Evolutionary conservation across 2,113 vertebrate genomes (phyloP).

Genomic region (Callorhinus ursinus): DNA sequence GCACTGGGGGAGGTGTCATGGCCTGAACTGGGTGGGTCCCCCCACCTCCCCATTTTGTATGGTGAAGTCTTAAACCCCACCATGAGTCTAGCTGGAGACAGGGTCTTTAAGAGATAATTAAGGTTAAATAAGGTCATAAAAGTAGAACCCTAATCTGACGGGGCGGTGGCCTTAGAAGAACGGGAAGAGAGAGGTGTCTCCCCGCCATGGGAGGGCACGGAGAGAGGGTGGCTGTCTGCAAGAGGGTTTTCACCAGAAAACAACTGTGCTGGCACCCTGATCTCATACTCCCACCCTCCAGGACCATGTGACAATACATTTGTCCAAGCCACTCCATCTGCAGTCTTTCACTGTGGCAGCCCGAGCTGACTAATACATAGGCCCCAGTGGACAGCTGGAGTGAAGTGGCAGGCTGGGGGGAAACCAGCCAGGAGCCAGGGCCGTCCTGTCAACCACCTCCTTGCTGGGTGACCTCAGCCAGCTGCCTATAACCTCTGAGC

Average conservation of each 20-base stretch:
- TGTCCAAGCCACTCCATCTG: neutral
- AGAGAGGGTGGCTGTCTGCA: neutral
- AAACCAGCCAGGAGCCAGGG: neutral
- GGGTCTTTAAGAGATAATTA: neutral
- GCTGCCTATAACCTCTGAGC: neutral
- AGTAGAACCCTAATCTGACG: neutral
- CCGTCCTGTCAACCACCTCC: neutral
- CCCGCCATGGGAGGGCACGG: neutral
- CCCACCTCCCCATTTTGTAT: neutral
- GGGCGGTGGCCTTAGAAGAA: neutral
- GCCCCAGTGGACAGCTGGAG: neutral
- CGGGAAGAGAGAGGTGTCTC: neutral
- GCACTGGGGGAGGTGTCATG: neutral
- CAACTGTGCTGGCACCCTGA: neutral
- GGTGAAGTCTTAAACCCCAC: neutral
- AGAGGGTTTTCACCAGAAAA: neutral
- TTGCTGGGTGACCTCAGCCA: neutral
- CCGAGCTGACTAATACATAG: neutral
- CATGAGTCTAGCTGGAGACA: neutral
- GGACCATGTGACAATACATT: neutral
- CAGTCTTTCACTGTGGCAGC: neutral
- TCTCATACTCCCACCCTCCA: neutral
- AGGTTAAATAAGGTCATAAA: neutral
- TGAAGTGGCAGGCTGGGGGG: neutral
- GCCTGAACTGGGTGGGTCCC: too few species aligned